These are phyloP conservation scores for Chrysina gloriosa DNA, from an alignment of 2,888 invertebrate species.

Conservation along the genomic window DNA sequence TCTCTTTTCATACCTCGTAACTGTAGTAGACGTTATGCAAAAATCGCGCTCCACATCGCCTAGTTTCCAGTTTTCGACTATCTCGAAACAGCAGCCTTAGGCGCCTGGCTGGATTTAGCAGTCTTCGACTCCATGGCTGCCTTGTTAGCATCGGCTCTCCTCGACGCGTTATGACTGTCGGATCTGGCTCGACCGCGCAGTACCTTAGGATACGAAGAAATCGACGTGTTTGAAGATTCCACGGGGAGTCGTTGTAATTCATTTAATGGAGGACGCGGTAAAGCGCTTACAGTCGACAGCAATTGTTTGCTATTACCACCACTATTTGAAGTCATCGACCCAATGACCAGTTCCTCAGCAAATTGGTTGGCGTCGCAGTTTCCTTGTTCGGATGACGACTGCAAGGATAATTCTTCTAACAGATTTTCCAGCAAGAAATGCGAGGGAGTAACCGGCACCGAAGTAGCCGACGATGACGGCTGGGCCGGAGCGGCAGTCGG, in stretches of 20 bases:
- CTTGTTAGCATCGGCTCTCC: conserved; percentile 60
- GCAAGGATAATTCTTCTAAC: conserved; percentile 68
- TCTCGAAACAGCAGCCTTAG: conserved; percentile 36
- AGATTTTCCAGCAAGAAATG: conserved; percentile 61
- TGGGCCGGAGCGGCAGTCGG: conserved; percentile 58
- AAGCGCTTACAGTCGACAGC: conserved; percentile 10
- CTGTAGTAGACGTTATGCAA: too few species aligned
- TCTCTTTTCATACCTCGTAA: neutral
- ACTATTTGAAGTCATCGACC: conserved; percentile 46
- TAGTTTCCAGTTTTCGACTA: conserved; percentile 20
- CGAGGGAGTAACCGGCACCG: conserved; percentile 58
- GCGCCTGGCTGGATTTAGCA: conserved; percentile 20
- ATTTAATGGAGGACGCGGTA: conserved; percentile 19
- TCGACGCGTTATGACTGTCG: conserved; percentile 59
- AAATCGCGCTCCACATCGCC: neutral
- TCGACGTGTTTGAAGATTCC: conserved; percentile 19
- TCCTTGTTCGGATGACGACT: conserved; percentile 68
- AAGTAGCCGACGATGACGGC: conserved; percentile 58
- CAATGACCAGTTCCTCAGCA: conserved; percentile 76
- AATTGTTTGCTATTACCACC: neutral
- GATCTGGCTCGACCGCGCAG: conserved; percentile 60
- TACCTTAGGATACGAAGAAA: conserved; percentile 52
- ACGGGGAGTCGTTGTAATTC: conserved; percentile 16
- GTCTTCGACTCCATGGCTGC: conserved; percentile 38
- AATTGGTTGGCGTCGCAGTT: conserved; percentile 75